Base-by-base conservation (phyloP, 2,113 vertebrate genomes). In the Hirundichthys speculiger region DNA sequence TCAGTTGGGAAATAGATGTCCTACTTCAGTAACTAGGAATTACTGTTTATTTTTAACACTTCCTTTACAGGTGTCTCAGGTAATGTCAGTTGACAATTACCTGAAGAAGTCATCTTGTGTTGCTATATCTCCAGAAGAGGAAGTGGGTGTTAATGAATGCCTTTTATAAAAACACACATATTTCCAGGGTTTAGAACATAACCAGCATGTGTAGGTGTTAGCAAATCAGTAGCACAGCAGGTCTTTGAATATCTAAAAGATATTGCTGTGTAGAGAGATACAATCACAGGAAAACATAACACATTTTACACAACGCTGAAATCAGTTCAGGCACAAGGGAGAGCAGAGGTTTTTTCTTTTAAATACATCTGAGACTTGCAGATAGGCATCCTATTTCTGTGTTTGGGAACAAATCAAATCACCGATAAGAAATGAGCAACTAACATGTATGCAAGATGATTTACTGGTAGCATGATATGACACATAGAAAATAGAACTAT, bases 61-160 rank as follows among this genome's bases (percentile, higher is more conserved):
- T 34, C 5, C 6, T 13, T 47, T 34, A 34, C 62, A 58, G 54
- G 59, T 34, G 51, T 62, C 58, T 48, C 19, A 58, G 55, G 59
- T 51, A 4, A 61, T 18, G 46, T 53, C 68, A 52, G 89, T 91
- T 86, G 84, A 90, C 84, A 89, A 84, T 86, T 86, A 88, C 77
- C 81, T 60, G 69, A 59, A 74, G 59, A 79, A 85, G 75, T 75
- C 21, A 52, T 51, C 75, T 69, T 53, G 30, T 57, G 77, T 83
- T 71, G 76, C 70, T 59, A n/a, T 68, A 77, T 79, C 64, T 75
- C 27, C 41, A 64, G 15, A 46, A 63, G 66, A 85, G 91, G 91
- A 92, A 91, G 84, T 34, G 13, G 8, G 48, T 78, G 91, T 93
- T 91, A 93, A 92, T 92, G 73, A 92, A 75, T 93, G 83, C 62